Evolutionary conservation across 1,140 invertebrate species (phyloP).

Genomic region (Pseudomyrmex dendroicus): DNA sequence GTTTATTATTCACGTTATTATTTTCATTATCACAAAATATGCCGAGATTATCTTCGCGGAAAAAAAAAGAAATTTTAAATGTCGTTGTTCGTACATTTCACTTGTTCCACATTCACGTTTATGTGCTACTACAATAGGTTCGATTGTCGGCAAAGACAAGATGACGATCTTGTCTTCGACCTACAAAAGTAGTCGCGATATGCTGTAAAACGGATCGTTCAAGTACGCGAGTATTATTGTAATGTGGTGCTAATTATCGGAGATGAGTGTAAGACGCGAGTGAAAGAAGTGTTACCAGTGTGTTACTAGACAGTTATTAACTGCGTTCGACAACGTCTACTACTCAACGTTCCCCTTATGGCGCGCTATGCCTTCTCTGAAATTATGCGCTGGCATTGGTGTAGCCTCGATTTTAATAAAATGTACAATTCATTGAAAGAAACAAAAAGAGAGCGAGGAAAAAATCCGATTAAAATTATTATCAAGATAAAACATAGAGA

Average conservation of each 20-base stretch:
- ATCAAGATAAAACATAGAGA: no score
- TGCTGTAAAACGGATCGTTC: constrained; percentile 16
- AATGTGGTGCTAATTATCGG: constrained; percentile 58
- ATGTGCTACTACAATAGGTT: not conserved
- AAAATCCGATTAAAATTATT: no score
- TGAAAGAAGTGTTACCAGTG: constrained; percentile 62
- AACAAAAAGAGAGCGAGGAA: no score
- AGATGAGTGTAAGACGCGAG: constrained; percentile 24
- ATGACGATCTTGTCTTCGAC: constrained; percentile 12
- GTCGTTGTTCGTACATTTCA: not conserved
- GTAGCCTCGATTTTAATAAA: constrained; percentile 15
- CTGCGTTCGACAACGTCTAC: constrained; percentile 62
- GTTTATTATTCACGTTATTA: no score
- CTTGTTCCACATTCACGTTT: not conserved
- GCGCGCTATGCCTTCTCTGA: constrained; percentile 34
- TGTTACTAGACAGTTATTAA: constrained; percentile 72
- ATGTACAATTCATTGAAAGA: constrained; percentile 17
- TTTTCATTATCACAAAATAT: not conserved
- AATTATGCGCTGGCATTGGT: constrained; percentile 58
- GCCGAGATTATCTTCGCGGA: not conserved
- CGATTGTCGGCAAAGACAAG: not conserved
- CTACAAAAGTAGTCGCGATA: constrained; percentile 45
- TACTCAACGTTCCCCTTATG: constrained; percentile 62
- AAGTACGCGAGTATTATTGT: constrained; percentile 36
- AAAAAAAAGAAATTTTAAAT: not conserved